Evolutionary conservation across 2,797 vertebrate species (phyloP).

Genomic region (Emydoidea blandingii): DNA sequence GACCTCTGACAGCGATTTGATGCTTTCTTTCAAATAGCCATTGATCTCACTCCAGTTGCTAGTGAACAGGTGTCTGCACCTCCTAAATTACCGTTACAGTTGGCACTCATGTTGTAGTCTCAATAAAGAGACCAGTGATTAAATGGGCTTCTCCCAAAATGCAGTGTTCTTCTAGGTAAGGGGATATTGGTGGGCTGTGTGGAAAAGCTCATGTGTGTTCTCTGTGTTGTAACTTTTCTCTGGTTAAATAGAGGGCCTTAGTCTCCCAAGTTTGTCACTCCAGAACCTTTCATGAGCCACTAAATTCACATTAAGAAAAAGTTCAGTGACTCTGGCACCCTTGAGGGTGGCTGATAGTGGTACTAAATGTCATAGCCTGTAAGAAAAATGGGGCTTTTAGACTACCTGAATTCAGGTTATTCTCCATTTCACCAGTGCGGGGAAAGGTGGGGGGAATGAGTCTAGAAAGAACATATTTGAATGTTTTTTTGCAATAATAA

Average conservation of each 20-base stretch:
- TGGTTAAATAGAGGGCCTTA: not conserved
- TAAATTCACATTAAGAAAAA: not conserved
- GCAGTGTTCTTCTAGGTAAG: not conserved
- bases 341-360: not conserved
- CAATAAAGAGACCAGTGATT: not conserved
- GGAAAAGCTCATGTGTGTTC: not conserved
- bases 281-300: not conserved
- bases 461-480: not conserved
- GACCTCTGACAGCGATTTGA: not conserved
- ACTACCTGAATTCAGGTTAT: not conserved
- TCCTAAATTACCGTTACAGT: not conserved
- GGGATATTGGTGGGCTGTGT: not conserved
- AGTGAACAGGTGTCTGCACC: not conserved
- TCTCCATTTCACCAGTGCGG: not conserved
- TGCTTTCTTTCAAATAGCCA: not conserved
- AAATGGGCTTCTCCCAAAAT: not conserved
- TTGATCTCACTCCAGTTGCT: not conserved
- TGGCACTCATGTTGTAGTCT: not conserved
- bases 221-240: not conserved
- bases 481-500: not conserved
- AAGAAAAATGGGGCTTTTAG: not conserved
- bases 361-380: not conserved
- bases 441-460: not conserved
- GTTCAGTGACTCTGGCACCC: fast-evolving
- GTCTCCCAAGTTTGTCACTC: not conserved